Conservation (phyloP, 2,797 vertebrate species). For the Poeciliopsis paucimaculata region DNA sequence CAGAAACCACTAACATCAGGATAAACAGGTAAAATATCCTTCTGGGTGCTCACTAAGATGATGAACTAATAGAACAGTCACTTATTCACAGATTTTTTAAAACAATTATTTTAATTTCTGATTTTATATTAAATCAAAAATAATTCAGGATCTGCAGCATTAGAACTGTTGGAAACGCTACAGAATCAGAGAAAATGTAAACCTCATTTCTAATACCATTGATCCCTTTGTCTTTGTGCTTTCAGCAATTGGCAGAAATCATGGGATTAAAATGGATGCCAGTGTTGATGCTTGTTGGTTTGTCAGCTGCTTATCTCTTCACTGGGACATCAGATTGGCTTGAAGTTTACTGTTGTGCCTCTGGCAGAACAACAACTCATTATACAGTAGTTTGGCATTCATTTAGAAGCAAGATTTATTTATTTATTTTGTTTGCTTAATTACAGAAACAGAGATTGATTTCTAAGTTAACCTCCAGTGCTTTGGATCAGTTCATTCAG, state of each 20-base stretch:
- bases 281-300: not conserved
- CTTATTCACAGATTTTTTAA: not conserved
- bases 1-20: constrained; percentile 19
- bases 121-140: not conserved
- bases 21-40: constrained; percentile 1
- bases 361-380: not conserved
- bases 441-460: constrained; percentile 5
- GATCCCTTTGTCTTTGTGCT: not conserved
- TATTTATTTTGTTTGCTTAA: not conserved
- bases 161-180: not conserved
- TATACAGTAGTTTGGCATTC: not conserved
- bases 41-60: constrained; percentile 17
- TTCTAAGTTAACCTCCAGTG: not conserved
- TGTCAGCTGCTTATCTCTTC: constrained; percentile 8
- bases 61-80: constrained; percentile 2
- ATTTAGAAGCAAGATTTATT: not conserved
- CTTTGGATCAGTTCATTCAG: constrained; percentile 5
- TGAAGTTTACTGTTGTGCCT: not conserved
- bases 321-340: constrained; percentile 1
- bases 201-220: not conserved
- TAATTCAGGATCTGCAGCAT: not conserved
- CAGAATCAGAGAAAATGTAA: not conserved
- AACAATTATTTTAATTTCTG: not conserved
- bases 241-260: not conserved
- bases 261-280: not conserved